Conservation (phyloP, 2,888 invertebrate genomes). For the Punctoribates punctum region DNA sequence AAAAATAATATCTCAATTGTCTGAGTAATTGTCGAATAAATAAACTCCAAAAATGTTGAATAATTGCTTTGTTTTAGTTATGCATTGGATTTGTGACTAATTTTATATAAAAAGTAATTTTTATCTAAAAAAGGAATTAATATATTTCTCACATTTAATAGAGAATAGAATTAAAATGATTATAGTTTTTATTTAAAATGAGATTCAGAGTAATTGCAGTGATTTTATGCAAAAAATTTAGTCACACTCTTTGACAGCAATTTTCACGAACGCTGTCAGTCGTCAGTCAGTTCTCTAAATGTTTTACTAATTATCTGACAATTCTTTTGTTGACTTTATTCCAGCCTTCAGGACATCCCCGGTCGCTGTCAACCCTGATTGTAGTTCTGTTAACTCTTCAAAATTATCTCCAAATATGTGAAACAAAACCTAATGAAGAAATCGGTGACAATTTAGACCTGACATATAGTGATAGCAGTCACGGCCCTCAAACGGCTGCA, state of each 20-base stretch:
- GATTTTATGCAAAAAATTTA: neutral
- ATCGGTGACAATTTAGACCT: conserved; percentile 5
- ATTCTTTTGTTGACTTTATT: neutral
- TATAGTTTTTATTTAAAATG: neutral
- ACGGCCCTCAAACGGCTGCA: conserved; percentile 27
- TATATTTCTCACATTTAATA: too few species aligned
- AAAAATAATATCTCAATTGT: neutral
- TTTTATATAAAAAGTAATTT: neutral
- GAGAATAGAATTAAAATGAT: neutral
- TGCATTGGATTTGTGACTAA: neutral
- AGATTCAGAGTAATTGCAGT: neutral
- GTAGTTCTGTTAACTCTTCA: neutral
- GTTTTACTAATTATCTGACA: neutral
- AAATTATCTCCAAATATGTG: neutral
- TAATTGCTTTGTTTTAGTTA: neutral
- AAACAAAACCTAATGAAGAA: neutral
- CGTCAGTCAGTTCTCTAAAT: too few species aligned
- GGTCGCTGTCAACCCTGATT: neutral
- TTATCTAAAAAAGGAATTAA: neutral
- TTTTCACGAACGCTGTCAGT: neutral
- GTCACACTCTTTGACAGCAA: neutral
- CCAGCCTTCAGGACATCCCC: neutral
- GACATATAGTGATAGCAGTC: conserved; percentile 37
- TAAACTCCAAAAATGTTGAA: neutral
- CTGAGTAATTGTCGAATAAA: neutral